Evolutionary conservation across 2,113 vertebrate species (phyloP).

Genomic region (Aix galericulata): DNA sequence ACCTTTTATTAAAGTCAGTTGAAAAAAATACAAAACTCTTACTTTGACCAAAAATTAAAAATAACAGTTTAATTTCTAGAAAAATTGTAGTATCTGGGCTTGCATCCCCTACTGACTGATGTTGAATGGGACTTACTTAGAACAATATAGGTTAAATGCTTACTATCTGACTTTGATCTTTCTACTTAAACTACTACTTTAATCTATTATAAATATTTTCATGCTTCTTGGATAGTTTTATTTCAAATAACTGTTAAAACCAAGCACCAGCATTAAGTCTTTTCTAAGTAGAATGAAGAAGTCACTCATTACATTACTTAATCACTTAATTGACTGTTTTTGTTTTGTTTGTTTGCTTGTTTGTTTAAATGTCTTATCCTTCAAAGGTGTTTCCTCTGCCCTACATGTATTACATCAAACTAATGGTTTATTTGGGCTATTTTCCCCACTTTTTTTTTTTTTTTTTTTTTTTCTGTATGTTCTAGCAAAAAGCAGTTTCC

Average conservation of each 20-base stretch:
- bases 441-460: background rate
- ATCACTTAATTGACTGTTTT: background rate
- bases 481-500: background rate
- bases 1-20: background rate
- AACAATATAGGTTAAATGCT: background rate
- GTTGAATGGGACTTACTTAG: fast-evolving
- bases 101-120: background rate
- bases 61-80: fast-evolving
- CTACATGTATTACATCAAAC: background rate
- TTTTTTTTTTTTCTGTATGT: background rate
- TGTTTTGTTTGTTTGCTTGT: background rate
- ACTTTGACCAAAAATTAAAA: background rate
- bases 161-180: background rate
- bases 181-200: background rate
- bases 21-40: background rate
- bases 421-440: background rate
- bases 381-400: background rate
- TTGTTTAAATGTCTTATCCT: background rate
- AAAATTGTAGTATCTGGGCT: background rate
- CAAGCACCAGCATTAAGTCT: background rate
- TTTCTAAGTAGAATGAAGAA: background rate
- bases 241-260: background rate
- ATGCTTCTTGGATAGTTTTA: background rate
- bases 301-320: background rate
- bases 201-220: background rate